Evolutionary conservation across 2,797 vertebrate species (phyloP), one percentile per base, ranked within the genome.

Genomic region (Rhinoraja longicauda): DNA sequence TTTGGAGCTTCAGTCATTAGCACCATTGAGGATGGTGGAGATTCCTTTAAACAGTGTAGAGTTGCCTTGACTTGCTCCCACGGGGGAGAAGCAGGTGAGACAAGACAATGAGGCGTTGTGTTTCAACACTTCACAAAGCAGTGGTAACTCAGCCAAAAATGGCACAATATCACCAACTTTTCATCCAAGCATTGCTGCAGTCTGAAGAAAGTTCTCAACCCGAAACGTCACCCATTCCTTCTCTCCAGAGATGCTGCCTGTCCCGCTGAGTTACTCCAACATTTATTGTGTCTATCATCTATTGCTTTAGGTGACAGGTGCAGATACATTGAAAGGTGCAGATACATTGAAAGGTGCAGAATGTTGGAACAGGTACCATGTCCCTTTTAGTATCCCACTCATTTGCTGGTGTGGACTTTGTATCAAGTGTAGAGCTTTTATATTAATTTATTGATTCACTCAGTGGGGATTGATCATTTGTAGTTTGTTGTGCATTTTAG

Each of bases 361-460:
- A n/a, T 32, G 17, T 88, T 88, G 67, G 59, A 67, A 26, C 59
- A 67, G n/a, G 32, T 39, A 78, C 77, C 39, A 39, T 19, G 4
- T 19, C 36, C 17, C 36, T 88, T 88, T 24, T 8, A 32, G 24
- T 59, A 84, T 4, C 13, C 81, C 21, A 4, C 53, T 59, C 8
- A 82, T 26, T 10, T 88, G 29, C 59, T n/a, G n/a, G 1, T 88
- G 62, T 36, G 21, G 8, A 36, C 59, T 36, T 32, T 88, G n/a
- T 21, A 88, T 67, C 17, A 1, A 1, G 29, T 67, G 62, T n/a
- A 36, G 84, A 64, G 62, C 8, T 88, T 88, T 36, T 67, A 21
- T 64, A 88, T 36, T 64, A n/a, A 88, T 86, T 64, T 32, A 88
- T 88, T 88, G 59, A 88, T 88, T 24, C 36, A 36, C 29, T 62